These are phyloP conservation scores for Cettia cetti DNA, from an alignment of 2,113 vertebrate genomes.

Conservation along the genomic window DNA sequence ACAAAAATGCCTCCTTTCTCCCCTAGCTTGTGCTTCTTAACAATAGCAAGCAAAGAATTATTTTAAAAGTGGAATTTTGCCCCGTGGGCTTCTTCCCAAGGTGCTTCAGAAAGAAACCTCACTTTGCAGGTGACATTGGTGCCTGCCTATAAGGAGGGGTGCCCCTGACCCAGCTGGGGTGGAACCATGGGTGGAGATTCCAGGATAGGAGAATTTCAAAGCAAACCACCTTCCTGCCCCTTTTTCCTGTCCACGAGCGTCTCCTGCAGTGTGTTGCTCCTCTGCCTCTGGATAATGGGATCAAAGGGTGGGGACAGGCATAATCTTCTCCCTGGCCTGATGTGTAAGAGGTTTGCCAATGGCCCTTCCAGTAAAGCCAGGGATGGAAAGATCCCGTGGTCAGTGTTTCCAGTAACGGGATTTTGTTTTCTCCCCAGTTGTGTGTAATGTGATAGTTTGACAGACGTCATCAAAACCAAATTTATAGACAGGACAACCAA, in stretches of 20 bases:
- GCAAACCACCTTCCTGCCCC: background rate
- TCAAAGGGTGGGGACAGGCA: background rate
- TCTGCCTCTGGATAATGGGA: background rate
- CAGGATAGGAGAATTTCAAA: background rate
- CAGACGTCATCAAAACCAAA: background rate
- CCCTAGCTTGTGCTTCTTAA: background rate
- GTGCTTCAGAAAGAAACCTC: background rate
- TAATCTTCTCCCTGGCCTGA: background rate
- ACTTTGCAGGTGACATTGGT: background rate
- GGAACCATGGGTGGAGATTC: background rate
- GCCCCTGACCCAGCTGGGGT: background rate
- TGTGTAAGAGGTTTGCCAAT: fast-evolving
- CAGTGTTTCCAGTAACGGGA: background rate
- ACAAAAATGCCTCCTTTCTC: background rate
- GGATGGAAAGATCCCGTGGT: background rate
- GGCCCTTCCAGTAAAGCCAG: background rate
- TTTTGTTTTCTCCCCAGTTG: background rate
- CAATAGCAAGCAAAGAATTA: background rate
- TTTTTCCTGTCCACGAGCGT: fast-evolving
- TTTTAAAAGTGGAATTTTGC: background rate
- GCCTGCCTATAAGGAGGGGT: background rate
- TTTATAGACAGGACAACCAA: background rate
- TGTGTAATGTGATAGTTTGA: background rate
- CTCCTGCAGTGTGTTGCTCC: background rate
- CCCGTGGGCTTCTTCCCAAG: background rate